phyloP scores from a whole-genome alignment of 2,888 invertebrate species.

The Eremobia ochroleuca region DNA sequence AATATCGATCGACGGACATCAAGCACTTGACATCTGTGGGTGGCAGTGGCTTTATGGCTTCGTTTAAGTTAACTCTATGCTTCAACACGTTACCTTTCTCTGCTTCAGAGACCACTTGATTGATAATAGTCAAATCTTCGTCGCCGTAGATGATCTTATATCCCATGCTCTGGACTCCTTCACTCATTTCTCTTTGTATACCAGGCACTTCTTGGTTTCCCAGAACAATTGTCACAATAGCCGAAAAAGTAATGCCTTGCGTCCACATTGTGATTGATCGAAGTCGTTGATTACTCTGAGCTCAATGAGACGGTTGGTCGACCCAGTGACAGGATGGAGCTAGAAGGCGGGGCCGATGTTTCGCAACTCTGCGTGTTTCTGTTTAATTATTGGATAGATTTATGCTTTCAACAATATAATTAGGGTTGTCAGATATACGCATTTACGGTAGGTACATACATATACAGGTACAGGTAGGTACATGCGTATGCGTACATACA shows the following conservation, averaged over 20 bases:
- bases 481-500: neutral
- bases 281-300: slow-evolving; percentile 61
- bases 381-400: slow-evolving; percentile 76
- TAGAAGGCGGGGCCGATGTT: slow-evolving; percentile 67
- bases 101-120: slow-evolving; percentile 78
- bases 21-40: slow-evolving; percentile 85
- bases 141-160: slow-evolving; percentile 82
- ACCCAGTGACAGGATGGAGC: slow-evolving; percentile 53
- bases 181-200: slow-evolving; percentile 75
- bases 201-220: slow-evolving; percentile 73
- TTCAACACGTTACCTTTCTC: slow-evolving; percentile 77
- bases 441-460: neutral
- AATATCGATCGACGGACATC: slow-evolving; percentile 85
- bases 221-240: slow-evolving; percentile 56
- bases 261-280: slow-evolving; percentile 74
- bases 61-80: slow-evolving; percentile 72
- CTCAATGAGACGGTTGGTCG: slow-evolving; percentile 52
- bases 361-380: slow-evolving; percentile 79
- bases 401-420: slow-evolving; percentile 74
- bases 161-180: slow-evolving; percentile 78
- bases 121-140: slow-evolving; percentile 80
- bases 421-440: slow-evolving; percentile 73
- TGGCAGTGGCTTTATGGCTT: slow-evolving; percentile 77
- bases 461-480: too few species aligned
- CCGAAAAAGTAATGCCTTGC: slow-evolving; percentile 58